phyloP scores from a whole-genome alignment of 2,113 vertebrate species.

The Sylvietta virens region DNA sequence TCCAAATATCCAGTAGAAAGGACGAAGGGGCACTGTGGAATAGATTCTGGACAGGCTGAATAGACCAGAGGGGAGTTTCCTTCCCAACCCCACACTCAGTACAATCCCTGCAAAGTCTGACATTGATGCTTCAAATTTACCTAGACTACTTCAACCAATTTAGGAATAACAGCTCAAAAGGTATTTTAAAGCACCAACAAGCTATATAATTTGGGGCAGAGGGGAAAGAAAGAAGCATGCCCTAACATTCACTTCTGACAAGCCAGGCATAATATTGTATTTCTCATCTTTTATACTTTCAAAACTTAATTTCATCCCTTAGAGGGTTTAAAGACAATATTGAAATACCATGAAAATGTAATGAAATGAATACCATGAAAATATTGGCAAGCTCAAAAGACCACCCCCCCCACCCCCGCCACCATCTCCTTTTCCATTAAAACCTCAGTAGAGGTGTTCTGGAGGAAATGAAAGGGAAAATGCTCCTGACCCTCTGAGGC shows the following conservation, averaged over 20 bases:
- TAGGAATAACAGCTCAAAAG: not conserved
- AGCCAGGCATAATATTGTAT: not conserved
- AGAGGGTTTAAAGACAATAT: not conserved
- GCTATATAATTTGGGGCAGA: not conserved
- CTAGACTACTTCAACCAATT: not conserved
- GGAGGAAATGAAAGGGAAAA: not conserved
- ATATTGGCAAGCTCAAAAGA: not conserved
- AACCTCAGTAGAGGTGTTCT: not conserved
- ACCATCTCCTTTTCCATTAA: not conserved
- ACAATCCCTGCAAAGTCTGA: not conserved
- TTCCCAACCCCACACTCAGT: not conserved
- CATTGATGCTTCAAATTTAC: not conserved
- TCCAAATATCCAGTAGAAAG: not conserved
- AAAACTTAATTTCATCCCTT: not conserved
- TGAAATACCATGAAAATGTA: not conserved
- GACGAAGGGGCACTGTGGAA: not conserved
- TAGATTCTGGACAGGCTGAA: not conserved
- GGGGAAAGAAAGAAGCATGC: not conserved
- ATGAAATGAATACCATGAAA: not conserved
- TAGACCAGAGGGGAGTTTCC: not conserved
- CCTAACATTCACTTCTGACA: not conserved
- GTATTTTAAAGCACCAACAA: not conserved
- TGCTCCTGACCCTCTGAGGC: not conserved
- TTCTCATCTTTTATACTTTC: not conserved
- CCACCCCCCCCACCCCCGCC: rapidly evolving